Percentiles rank a stretch among this genome's conserved stretches.
Evolutionary conservation across 1,140 invertebrate species (phyloP).

Genomic region (Tetramorium alpestre): DNA sequence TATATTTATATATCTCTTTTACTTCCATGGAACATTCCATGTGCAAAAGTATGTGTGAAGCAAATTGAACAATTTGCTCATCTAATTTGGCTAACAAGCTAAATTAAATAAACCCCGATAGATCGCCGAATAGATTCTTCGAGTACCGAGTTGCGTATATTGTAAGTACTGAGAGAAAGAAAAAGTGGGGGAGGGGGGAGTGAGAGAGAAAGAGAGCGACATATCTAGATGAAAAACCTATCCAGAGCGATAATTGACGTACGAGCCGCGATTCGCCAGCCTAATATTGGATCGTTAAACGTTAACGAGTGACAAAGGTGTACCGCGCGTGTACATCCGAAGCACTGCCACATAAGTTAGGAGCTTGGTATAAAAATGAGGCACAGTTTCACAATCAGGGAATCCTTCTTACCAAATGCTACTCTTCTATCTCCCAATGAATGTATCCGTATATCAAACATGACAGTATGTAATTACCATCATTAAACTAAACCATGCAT

Average conservation of each 20-base stretch:
- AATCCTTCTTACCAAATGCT: conserved; percentile 80
- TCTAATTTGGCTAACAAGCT: not conserved
- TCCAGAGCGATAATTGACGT: conserved; percentile 75
- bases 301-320: conserved; percentile 70
- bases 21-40: too few relatives aligned
- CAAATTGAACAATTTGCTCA: not conserved
- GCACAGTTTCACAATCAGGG: conserved; percentile 85
- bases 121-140: not conserved
- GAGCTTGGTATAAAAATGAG: conserved; percentile 85
- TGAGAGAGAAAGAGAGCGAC: conserved; percentile 44
- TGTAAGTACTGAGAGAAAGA: conserved; percentile 25
- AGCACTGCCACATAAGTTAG: conserved; percentile 79
- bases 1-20: too few relatives aligned
- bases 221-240: conserved; percentile 74
- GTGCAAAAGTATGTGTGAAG: not conserved
- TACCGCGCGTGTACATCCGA: conserved; percentile 67
- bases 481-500: conserved; percentile 85
- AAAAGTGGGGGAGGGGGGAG: too few relatives aligned
- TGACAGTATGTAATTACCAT: conserved; percentile 77
- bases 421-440: conserved; percentile 83
- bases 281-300: conserved; percentile 75
- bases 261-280: conserved; percentile 74
- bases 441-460: conserved; percentile 83
- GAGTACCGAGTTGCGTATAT: not conserved
- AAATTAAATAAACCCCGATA: not conserved